These are phyloP conservation scores for Apantesis nais DNA, from an alignment of 2,888 invertebrate species.

Conservation along the genomic window DNA sequence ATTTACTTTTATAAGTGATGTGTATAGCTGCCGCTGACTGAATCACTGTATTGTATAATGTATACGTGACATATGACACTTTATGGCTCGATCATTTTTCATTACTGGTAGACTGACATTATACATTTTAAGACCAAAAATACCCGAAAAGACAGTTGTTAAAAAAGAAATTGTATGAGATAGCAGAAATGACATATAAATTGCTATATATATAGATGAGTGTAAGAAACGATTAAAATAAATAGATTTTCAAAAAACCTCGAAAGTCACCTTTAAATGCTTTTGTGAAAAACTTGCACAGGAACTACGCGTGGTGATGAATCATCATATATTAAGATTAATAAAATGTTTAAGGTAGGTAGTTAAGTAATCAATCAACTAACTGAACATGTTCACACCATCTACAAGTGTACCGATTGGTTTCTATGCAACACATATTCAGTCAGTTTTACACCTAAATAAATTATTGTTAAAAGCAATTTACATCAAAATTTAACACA, in stretches of 20 bases:
- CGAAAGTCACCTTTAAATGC: too few species aligned
- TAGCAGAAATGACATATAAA: too few species aligned
- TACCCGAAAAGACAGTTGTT: neutral
- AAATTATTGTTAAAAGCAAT: slow-evolving; percentile 4
- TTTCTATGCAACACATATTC: neutral
- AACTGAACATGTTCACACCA: neutral
- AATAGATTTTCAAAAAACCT: slow-evolving; percentile 10
- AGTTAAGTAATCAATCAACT: neutral
- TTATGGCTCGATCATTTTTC: slow-evolving; percentile 2
- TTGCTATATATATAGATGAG: neutral
- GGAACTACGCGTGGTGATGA: too few species aligned
- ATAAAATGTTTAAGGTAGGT: too few species aligned
- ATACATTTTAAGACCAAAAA: neutral
- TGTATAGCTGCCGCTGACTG: neutral
- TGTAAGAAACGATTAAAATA: neutral
- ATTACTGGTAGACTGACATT: neutral
- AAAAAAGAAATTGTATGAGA: neutral
- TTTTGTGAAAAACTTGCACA: too few species aligned
- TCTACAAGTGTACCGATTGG: neutral
- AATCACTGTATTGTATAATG: neutral
- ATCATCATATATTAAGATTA: too few species aligned
- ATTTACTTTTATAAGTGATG: slow-evolving; percentile 2
- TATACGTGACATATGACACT: neutral
- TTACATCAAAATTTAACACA: slow-evolving; percentile 3
- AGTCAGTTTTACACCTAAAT: neutral